Conservation (phyloP, 2,888 invertebrate species). For the Zygaena filipendulae region DNA sequence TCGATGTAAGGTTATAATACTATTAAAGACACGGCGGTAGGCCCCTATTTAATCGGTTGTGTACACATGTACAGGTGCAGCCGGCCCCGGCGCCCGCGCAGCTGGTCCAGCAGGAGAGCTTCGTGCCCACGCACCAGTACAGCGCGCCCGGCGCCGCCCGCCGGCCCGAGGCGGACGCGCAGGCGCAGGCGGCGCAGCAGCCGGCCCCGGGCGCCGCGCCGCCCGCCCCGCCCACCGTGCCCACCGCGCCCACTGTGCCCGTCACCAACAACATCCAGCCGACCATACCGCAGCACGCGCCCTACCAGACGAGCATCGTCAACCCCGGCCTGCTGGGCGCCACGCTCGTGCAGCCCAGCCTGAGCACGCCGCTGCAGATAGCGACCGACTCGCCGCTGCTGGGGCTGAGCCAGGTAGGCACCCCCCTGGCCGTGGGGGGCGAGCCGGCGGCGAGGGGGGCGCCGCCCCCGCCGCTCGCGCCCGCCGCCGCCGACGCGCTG, state of each 20-base stretch:
- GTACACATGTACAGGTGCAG: too few relatives aligned
- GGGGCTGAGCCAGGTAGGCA: conserved; percentile 45
- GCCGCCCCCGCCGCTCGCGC: conserved; percentile 26
- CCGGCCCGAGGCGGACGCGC: conserved; percentile 16
- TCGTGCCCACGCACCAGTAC: conserved; percentile 47
- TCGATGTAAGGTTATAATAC: too few relatives aligned
- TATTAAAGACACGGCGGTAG: too few relatives aligned
- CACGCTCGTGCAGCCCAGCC: conserved; percentile 30
- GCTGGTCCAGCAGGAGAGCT: conserved; percentile 24
- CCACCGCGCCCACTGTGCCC: conserved; percentile 16
- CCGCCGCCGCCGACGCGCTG: conserved; percentile 33
- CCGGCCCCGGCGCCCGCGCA: conserved; percentile 14
- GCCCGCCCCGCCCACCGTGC: conserved; percentile 17
- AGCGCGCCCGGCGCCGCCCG: conserved; percentile 26
- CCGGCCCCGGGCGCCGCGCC: conserved; percentile 18
- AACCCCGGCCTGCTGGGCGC: conserved; percentile 28
- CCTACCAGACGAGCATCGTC: conserved; percentile 21
- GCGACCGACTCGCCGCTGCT: conserved; percentile 45
- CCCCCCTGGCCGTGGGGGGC: conserved; percentile 33
- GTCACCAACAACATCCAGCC: conserved; percentile 18
- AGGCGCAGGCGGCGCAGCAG: conserved; percentile 19
- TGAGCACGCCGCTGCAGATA: conserved; percentile 51
- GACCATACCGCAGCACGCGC: conserved; percentile 16
- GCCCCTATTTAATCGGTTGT: too few relatives aligned
- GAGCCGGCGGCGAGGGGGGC: conserved; percentile 22